Evolutionary conservation across 2,113 vertebrate genomes (phyloP), one percentile per base, ranked within the genome.

Genomic region (Prietella phreatophila): DNA sequence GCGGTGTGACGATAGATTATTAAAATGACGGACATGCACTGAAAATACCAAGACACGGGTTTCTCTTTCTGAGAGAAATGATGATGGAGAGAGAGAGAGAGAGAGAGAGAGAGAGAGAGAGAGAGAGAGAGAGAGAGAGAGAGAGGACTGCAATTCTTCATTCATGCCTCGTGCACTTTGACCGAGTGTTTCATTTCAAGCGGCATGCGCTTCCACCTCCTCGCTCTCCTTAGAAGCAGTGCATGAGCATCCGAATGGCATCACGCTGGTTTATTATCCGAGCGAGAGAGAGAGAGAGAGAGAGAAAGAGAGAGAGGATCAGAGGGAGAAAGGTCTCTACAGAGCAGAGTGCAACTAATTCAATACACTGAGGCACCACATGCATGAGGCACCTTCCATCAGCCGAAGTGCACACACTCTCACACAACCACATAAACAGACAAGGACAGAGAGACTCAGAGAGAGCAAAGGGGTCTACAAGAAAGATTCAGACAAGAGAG

Each of bases 291-390:
- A 47, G 39, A 27, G 73, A 27, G 10, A 47, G 39, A 27, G 73
- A 47, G 39, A 76, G 39, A 19, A 53, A 5, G 33, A 17, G 10
- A n/a, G 58, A 73, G 53, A 76, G n/a, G 17, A 6, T 27, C n/a
- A 42, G 9, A 60, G 47, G 30, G 71, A 19, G 79, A 36, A 33
- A 22, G 33, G 39, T 83, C 55, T 83, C 61, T 83, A 61, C 27
- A 42, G 61, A 80, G 56, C 22, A 33, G 8, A 76, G 82, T 83
- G 85, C 55, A 88, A 65, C 75, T 58, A 82, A 88, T 86, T 81
- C 10, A 86, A 86, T 86, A 61, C n/a, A 36, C 14, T 80, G 27
- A 80, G 5, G 25, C n/a, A 27, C 22, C 27, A 50, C 73, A 76
- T 76, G 73, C 73, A 25, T 85, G 47, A 81, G 17, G 17, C 30